Base-by-base conservation (phyloP, 2,888 invertebrate species). In the Drosophila subquinaria region DNA sequence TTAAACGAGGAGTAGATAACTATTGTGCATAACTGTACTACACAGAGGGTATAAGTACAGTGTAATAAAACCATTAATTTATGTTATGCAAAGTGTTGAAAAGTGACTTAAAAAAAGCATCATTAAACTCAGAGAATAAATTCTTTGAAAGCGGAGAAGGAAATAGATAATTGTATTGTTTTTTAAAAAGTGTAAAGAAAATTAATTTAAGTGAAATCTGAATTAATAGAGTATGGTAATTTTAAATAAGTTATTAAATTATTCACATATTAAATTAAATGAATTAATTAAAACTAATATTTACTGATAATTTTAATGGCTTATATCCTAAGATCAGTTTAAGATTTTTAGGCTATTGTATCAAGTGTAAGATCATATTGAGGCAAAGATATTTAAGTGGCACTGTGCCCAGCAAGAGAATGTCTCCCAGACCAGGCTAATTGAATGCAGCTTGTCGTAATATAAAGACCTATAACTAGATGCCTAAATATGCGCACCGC, bases 401-500 rank as follows among this genome's bases (percentile, higher is more conserved):
- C 38, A 17, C n/a, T 63, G 13, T 52, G 43, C 33, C 42, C 30
- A 38, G 53, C 33, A 60, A 30, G 70, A 79, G 76, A 78, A 79
- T 74, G 78, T 63, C 56, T n/a, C 51, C 4, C 20, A 59, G 69
- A 42, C 79, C 75, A 57, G 86, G n/a, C 67, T 71, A 75, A 78
- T 81, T 59, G 78, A 75, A 72, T 81, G 70, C 70, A 62, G 69
- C 66, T 65, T 68, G 68, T 68, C 56, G 82, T 77, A 77, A 74
- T 71, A 57, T 71, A 80, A 69, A 80, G 69, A 65, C 82, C 81
- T 60, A 68, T 72, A 82, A 85, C 82, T 70, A 85, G 80, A 73
- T 82, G 86, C 72, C 75, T 69, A 81, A 72, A 83, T 83, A 69
- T 84, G 79, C 57, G 48, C 45, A 15, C 20, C 50, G 47, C 52